These are phyloP conservation scores for Beaufortia kweichowensis DNA, from an alignment of 2,113 vertebrate genomes.

Conservation along the genomic window DNA sequence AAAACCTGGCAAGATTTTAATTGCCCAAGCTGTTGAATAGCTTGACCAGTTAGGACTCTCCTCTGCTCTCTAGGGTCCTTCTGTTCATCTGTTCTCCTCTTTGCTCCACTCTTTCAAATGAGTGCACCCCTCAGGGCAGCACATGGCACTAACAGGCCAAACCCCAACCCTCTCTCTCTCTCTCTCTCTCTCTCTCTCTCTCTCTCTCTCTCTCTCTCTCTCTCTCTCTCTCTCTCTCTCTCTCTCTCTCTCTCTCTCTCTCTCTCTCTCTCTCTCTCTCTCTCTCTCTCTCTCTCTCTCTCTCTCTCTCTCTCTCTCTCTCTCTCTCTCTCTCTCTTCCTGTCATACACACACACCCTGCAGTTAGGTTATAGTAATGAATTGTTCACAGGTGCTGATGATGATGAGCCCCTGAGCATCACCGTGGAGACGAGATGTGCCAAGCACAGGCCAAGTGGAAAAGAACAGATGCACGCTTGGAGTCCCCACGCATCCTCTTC, in stretches of 20 bases:
- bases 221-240: conserved; percentile 9
- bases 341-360: conserved; percentile 61
- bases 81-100: conserved; percentile 45
- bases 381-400: conserved; percentile 88
- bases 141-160: conserved; percentile 58
- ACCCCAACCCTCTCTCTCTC: conserved; percentile 5
- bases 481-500: conserved; percentile 16
- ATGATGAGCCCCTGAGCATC: conserved; percentile 83
- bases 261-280: conserved; percentile 11
- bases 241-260: conserved; percentile 15
- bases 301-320: conserved; percentile 11
- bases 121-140: conserved; percentile 37
- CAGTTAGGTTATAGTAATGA: conserved; percentile 87
- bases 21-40: conserved; percentile 44
- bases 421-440: conserved; percentile 74
- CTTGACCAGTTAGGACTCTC: conserved; percentile 33
- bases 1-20: conserved; percentile 40
- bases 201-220: conserved; percentile 16
- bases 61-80: conserved; percentile 21
- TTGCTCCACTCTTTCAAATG: conserved; percentile 33
- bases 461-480: conserved; percentile 73
- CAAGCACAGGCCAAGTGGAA: conserved; percentile 78
- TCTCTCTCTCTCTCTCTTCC: conserved; percentile 10
- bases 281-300: conserved; percentile 8
- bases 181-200: conserved; percentile 10